Conservation (phyloP, 2,888 invertebrate genomes). For the Cepaea hortensis region DNA sequence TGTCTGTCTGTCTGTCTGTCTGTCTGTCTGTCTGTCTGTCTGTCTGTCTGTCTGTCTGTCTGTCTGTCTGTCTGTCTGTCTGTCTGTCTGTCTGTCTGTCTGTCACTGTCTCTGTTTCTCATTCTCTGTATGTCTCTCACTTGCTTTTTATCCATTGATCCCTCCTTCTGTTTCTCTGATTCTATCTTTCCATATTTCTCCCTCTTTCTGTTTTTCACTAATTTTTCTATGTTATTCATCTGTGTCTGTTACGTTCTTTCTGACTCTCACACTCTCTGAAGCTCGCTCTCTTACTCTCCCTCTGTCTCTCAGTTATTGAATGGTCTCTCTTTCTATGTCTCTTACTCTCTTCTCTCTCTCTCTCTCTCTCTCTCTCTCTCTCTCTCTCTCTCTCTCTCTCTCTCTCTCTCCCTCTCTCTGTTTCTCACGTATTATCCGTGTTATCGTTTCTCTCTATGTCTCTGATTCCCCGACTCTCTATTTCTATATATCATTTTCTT, state of each 20-base stretch:
- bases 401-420: not conserved
- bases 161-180: not conserved
- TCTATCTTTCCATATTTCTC: too few species aligned
- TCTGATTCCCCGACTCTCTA: too few species aligned
- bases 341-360: too few species aligned
- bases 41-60: not conserved
- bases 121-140: not conserved
- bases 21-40: constrained; percentile 10
- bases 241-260: not conserved
- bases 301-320: not conserved
- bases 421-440: not conserved
- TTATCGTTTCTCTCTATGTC: not conserved
- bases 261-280: not conserved
- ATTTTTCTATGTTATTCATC: too few species aligned
- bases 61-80: not conserved
- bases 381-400: not conserved
- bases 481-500: not conserved
- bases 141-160: not conserved
- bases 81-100: constrained; percentile 26
- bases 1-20: constrained; percentile 38
- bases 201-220: not conserved
- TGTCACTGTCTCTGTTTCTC: constrained; percentile 21
- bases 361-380: constrained; percentile 5
- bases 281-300: not conserved
- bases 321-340: not conserved